Evolutionary conservation across 2,797 vertebrate species (phyloP).

Genomic region (Craterocephalus amniculus): DNA sequence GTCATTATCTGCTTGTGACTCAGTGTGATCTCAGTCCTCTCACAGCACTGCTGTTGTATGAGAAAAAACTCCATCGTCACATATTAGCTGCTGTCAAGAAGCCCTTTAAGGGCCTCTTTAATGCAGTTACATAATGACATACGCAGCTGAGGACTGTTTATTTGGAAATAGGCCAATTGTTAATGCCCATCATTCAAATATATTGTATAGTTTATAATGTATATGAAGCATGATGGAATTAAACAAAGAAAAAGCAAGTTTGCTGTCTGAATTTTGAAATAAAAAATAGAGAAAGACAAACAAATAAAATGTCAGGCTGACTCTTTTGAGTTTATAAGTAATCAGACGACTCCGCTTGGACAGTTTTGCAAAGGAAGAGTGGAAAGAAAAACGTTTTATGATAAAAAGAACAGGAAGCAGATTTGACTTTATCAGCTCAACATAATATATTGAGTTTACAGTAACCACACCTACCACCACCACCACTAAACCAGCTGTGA

Average conservation of each 20-base stretch:
- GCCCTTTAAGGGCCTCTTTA: conserved; percentile 37
- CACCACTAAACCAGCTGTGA: neutral
- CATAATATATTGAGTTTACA: neutral
- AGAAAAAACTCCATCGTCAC: conserved; percentile 45
- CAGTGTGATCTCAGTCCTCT: conserved; percentile 44
- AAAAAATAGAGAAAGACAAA: conserved; percentile 49
- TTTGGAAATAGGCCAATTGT: conserved; percentile 31
- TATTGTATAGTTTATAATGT: neutral
- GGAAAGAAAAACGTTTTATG: conserved; percentile 57
- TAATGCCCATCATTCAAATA: conserved; percentile 24
- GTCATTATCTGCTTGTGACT: conserved; percentile 40
- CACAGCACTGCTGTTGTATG: conserved; percentile 38
- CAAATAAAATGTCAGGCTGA: conserved; percentile 28
- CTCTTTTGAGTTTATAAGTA: conserved; percentile 39
- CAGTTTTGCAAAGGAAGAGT: conserved; percentile 49
- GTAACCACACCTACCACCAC: neutral
- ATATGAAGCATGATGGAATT: conserved; percentile 6
- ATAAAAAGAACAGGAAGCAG: conserved; percentile 19
- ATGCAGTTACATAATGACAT: conserved; percentile 23
- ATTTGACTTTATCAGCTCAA: conserved; percentile 27
- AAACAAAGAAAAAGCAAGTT: conserved; percentile 14
- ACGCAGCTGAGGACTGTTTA: conserved; percentile 41
- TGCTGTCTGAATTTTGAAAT: conserved; percentile 23
- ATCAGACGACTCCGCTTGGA: conserved; percentile 44
- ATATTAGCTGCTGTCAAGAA: conserved; percentile 44